Evolutionary conservation across 37 sponge, comb jelly and placozoan species (phyloP).

Genomic region (Halichondria panicea): DNA sequence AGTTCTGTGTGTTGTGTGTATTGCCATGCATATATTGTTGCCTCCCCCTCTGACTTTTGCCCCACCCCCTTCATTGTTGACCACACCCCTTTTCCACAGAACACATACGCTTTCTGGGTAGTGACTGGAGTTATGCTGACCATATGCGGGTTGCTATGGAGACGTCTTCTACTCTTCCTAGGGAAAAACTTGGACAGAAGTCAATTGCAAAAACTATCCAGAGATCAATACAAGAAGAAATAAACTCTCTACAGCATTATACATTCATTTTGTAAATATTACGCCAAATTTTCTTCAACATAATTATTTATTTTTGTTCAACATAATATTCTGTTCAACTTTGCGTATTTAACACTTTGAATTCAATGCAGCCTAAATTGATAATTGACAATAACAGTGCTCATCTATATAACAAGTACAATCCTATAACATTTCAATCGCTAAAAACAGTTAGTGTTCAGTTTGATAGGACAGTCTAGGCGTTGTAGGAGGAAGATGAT

Average conservation of each 20-base stretch:
- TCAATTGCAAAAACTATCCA: neutral
- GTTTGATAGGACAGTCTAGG: conserved; percentile 20
- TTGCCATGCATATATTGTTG: too few species aligned
- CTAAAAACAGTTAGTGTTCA: neutral
- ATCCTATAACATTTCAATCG: neutral
- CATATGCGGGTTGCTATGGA: conserved; percentile 50
- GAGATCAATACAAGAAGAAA: neutral
- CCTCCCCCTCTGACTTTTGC: neutral
- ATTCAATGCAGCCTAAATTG: too few species aligned
- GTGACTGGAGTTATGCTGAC: conserved; percentile 53
- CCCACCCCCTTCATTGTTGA: neutral
- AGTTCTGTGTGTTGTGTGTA: too few species aligned
- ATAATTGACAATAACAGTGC: too few species aligned
- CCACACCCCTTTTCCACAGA: conserved; percentile 20
- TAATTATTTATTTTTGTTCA: too few species aligned
- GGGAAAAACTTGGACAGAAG: conserved; percentile 1
- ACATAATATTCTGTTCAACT: too few species aligned
- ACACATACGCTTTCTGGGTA: conserved; percentile 58
- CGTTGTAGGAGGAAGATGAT: conserved; percentile 76
- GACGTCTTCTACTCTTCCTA: conserved; percentile 37
- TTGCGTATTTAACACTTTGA: neutral
- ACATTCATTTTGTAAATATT: too few species aligned
- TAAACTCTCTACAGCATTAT: too few species aligned
- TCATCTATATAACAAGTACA: too few species aligned
- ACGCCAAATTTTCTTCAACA: too few species aligned